phyloP scores from a whole-genome alignment of 2,888 invertebrate species.

The Drosophila meridiana region DNA sequence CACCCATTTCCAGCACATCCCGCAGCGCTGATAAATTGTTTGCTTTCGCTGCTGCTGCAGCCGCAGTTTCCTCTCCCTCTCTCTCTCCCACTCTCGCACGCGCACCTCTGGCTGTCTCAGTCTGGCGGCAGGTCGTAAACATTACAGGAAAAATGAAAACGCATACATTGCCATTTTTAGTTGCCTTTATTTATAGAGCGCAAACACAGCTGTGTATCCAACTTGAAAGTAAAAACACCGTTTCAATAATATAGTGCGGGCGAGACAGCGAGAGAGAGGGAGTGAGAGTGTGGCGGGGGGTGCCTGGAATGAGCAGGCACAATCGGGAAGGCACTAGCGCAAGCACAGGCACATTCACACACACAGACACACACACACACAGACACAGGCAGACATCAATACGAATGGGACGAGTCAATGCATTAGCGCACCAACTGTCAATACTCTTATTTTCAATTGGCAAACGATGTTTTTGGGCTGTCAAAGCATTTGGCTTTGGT shows the following conservation, averaged over 20 bases:
- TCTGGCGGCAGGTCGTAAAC: constrained; percentile 23
- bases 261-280: constrained; percentile 12
- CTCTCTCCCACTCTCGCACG: not conserved
- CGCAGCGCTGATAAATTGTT: constrained; percentile 38
- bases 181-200: constrained; percentile 73
- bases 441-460: constrained; percentile 56
- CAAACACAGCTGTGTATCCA: constrained; percentile 72
- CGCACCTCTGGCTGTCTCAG: not conserved
- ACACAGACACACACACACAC: not conserved
- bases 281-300: not conserved
- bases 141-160: constrained; percentile 54
- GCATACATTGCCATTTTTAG: constrained; percentile 73
- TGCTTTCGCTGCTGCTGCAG: constrained; percentile 34
- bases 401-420: constrained; percentile 28
- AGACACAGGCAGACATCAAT: not conserved
- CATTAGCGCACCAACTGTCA: constrained; percentile 51
- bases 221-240: constrained; percentile 63
- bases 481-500: constrained; percentile 56
- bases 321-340: constrained; percentile 1
- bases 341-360: not conserved
- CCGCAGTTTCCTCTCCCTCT: constrained; percentile 30
- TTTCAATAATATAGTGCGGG: constrained; percentile 55
- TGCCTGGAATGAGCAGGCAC: constrained; percentile 17
- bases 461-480: constrained; percentile 47
- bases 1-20: constrained; percentile 29